These are phyloP conservation scores for Tapera naevia DNA, from an alignment of 2,797 vertebrate genomes.

Conservation along the genomic window DNA sequence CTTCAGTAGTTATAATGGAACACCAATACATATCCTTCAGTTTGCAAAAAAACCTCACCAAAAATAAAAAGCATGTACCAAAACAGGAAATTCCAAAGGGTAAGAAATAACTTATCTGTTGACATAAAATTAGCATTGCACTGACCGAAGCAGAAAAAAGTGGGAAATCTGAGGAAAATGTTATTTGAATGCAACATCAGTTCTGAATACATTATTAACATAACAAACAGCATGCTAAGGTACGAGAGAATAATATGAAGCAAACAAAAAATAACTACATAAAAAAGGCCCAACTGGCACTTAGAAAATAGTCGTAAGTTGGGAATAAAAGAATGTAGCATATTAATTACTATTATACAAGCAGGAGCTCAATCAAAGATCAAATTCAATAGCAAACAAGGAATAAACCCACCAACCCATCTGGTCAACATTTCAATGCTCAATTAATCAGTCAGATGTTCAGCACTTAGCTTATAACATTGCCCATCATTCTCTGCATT, in stretches of 20 bases:
- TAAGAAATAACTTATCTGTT: neutral
- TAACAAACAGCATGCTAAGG: neutral
- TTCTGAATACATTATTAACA: neutral
- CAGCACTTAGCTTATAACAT: conserved; percentile 69
- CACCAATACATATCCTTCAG: neutral
- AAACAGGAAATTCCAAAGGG: neutral
- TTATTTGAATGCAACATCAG: neutral
- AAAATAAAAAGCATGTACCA: neutral
- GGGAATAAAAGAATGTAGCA: neutral
- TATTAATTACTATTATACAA: conserved; percentile 4
- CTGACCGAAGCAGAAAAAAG: neutral
- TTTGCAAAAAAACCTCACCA: fast-evolving
- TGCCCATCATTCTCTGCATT: neutral
- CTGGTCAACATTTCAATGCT: conserved; percentile 78
- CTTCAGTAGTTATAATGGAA: neutral
- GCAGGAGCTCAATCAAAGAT: conserved; percentile 34
- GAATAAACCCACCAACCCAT: conserved; percentile 76
- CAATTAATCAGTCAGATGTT: conserved; percentile 72
- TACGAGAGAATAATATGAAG: neutral
- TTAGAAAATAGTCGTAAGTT: neutral
- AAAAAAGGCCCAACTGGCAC: neutral
- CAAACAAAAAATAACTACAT: neutral
- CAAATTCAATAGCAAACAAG: conserved; percentile 67
- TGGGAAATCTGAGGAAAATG: neutral
- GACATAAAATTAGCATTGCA: neutral